These are phyloP conservation scores for Euura saliciscinereae DNA, from an alignment of 1,140 invertebrate species.

Conservation along the genomic window DNA sequence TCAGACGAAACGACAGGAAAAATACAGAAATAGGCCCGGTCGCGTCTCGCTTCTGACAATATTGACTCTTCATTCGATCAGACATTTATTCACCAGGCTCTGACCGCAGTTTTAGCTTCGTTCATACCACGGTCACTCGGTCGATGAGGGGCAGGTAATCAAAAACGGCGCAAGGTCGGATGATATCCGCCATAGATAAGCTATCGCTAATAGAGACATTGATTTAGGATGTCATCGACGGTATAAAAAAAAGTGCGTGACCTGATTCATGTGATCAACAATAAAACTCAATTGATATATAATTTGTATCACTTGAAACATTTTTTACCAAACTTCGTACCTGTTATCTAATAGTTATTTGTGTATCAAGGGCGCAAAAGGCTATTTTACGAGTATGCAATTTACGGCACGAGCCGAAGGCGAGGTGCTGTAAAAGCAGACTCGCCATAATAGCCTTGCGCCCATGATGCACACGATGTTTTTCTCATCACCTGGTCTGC, in stretches of 20 bases:
- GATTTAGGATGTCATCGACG: slow-evolving; percentile 21
- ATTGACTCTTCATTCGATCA: neutral
- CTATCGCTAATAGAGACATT: slow-evolving; percentile 25
- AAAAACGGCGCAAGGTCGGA: slow-evolving; percentile 21
- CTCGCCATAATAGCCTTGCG: too few relatives aligned
- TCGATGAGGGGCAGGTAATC: slow-evolving; percentile 15
- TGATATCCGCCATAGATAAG: slow-evolving; percentile 20
- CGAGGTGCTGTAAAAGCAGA: too few relatives aligned
- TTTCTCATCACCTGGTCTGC: too few relatives aligned
- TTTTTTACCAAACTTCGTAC: too few relatives aligned
- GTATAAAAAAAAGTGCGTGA: neutral
- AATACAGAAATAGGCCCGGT: neutral
- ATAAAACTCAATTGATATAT: neutral
- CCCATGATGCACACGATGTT: too few relatives aligned
- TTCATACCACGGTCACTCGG: neutral
- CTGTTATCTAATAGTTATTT: too few relatives aligned
- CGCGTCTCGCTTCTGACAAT: neutral
- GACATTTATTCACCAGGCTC: neutral
- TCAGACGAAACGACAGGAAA: neutral
- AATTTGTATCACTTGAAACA: neutral
- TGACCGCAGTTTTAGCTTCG: neutral
- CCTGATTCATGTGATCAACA: too few relatives aligned
- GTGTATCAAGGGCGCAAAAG: too few relatives aligned
- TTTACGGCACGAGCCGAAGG: too few relatives aligned
- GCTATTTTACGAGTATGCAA: too few relatives aligned